A percentile compares a stretch with the other conserved stretches of the same genome.
Conservation (phyloP, 2,113 vertebrate genomes). For the Cnemophilus loriae region DNA sequence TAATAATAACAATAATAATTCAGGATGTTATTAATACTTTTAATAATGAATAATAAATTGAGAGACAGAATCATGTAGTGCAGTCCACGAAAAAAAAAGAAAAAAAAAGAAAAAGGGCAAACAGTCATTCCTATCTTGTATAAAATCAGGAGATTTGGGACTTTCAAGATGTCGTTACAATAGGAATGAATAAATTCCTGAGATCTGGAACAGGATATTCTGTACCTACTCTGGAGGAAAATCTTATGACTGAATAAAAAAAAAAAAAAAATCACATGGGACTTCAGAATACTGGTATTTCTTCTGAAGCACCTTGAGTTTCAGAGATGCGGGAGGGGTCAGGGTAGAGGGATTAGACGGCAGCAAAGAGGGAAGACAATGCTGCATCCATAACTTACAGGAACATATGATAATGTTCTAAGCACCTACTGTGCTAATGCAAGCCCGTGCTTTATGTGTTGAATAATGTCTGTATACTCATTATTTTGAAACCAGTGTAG, state of each 20-base stretch:
- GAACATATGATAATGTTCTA: background rate
- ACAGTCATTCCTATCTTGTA: background rate
- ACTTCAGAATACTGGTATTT: background rate
- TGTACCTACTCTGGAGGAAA: background rate
- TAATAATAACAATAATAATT: background rate
- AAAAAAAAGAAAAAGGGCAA: background rate
- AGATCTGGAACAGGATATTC: background rate
- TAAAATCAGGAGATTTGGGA: background rate
- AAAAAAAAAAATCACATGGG: background rate
- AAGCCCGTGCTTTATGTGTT: background rate
- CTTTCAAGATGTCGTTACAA: background rate
- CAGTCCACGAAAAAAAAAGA: too few species aligned
- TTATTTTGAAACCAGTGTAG: background rate
- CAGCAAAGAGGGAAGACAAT: background rate
- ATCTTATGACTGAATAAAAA: background rate
- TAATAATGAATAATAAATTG: background rate
- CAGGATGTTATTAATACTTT: background rate
- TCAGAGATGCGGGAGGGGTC: background rate
- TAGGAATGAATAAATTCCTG: background rate
- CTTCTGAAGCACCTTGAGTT: background rate
- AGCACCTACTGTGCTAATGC: background rate
- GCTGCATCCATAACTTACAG: background rate
- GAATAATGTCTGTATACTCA: background rate
- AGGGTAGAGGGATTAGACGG: background rate
- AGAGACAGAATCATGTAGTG: background rate